Evolutionary conservation across 2,888 invertebrate species (phyloP).

Genomic region (Hydroisotoma schaefferi): DNA sequence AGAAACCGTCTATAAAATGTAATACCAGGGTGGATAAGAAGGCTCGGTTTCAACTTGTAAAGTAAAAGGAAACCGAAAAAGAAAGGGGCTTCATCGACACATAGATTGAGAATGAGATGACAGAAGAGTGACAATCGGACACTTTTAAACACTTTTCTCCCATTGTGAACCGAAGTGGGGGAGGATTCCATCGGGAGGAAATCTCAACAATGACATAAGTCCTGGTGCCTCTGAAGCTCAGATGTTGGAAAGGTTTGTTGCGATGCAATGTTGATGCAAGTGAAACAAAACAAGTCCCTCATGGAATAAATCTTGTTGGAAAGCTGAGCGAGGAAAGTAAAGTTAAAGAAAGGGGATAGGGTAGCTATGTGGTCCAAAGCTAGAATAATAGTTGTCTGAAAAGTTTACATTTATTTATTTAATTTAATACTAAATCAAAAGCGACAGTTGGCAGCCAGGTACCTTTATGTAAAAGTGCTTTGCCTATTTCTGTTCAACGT

Average conservation of each 20-base stretch:
- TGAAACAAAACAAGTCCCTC: not conserved
- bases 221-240: too few relatives aligned
- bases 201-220: not conserved
- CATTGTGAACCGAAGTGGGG: not conserved
- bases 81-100: constrained; percentile 9
- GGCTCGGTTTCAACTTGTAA: too few relatives aligned
- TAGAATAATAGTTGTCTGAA: not conserved
- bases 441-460: too few relatives aligned
- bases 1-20: too few relatives aligned
- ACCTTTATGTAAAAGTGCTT: too few relatives aligned
- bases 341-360: not conserved
- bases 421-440: not conserved
- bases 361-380: not conserved
- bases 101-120: constrained; percentile 14
- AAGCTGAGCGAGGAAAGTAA: not conserved
- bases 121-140: constrained; percentile 13
- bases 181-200: not conserved
- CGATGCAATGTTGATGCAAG: not conserved
- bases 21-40: not conserved
- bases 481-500: too few relatives aligned
- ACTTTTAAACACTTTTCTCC: constrained; percentile 1
- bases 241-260: not conserved
- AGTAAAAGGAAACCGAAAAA: too few relatives aligned
- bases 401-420: not conserved
- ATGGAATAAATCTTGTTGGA: not conserved